phyloP scores from a whole-genome alignment of 2,888 invertebrate genomes.

The Polyommatus icarus region DNA sequence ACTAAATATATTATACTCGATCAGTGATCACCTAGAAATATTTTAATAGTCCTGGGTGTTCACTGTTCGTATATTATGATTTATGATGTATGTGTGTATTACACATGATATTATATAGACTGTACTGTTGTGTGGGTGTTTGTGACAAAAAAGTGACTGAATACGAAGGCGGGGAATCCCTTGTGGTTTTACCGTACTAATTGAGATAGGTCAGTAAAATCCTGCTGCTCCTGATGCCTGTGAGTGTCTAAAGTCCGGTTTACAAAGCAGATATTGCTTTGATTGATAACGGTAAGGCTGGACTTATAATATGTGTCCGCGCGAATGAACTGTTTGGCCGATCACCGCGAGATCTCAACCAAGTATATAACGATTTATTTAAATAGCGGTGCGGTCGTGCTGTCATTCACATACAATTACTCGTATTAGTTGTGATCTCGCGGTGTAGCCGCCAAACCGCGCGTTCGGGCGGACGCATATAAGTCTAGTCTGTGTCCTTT shows the following conservation, averaged over 20 bases:
- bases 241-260: background rate
- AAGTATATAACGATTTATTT: no score
- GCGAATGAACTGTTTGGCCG: no score
- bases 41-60: background rate
- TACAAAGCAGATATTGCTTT: background rate
- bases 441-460: no score
- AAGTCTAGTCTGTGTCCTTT: background rate
- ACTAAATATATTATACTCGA: background rate
- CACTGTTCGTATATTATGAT: no score
- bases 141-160: background rate
- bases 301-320: no score
- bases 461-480: no score
- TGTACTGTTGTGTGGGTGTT: background rate
- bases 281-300: no score
- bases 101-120: background rate
- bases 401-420: no score
- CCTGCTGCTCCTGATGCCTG: background rate
- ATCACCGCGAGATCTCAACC: no score
- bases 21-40: background rate
- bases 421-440: no score
- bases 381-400: no score
- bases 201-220: background rate
- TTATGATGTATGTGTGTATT: background rate
- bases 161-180: no score
- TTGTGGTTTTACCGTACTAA: background rate